phyloP scores from a whole-genome alignment of 1,140 invertebrate species.

The Trichonephila clavata region DNA sequence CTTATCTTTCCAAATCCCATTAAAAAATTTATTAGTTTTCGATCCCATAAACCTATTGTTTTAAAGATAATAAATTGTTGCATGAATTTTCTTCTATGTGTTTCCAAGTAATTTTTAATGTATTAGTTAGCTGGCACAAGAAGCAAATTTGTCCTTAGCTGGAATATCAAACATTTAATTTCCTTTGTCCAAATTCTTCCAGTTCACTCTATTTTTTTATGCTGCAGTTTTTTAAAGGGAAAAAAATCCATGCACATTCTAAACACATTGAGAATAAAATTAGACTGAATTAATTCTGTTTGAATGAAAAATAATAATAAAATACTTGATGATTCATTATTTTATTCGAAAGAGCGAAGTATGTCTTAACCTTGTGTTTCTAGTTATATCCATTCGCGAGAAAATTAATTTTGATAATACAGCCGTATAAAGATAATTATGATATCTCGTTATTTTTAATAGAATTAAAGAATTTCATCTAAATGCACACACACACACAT shows the following conservation, averaged over 20 bases:
- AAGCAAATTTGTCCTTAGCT: too few relatives aligned
- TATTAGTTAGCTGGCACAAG: neutral
- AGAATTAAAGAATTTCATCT: neutral
- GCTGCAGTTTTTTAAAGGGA: neutral
- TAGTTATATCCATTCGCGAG: neutral
- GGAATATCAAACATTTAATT: too few relatives aligned
- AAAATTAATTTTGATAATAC: neutral
- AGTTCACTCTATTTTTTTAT: neutral
- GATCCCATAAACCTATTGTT: too few relatives aligned
- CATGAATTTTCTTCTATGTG: neutral
- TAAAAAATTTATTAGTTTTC: too few relatives aligned
- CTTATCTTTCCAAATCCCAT: too few relatives aligned
- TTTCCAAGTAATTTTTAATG: neutral
- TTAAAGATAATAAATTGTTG: neutral
- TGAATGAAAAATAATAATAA: too few relatives aligned
- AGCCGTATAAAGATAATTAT: neutral
- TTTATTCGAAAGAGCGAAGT: neutral
- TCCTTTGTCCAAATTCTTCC: too few relatives aligned
- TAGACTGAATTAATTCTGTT: too few relatives aligned
- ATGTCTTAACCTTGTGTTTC: neutral
- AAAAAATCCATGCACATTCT: neutral
- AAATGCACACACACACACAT: too few relatives aligned
- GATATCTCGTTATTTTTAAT: neutral
- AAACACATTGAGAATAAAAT: neutral
- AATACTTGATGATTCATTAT: too few relatives aligned